Base-by-base conservation (phyloP, 2,888 invertebrate genomes). In the Nemoura dubitans region DNA sequence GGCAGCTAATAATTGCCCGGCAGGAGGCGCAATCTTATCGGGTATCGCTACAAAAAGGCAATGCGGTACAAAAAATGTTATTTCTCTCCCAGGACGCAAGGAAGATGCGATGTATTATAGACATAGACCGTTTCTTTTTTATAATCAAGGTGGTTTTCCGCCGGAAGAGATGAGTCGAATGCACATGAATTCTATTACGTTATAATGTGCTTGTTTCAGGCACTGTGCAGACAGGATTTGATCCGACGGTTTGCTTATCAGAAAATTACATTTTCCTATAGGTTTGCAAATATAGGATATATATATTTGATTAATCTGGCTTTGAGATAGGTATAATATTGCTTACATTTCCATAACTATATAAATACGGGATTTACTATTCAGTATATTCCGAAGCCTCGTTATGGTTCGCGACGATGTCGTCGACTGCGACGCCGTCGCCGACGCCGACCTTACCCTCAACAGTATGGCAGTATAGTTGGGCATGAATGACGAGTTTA, bases 271-370 rank as follows among this genome's bases (percentile, higher is more conserved):
- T 59, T 10, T 59, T 59, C 59, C 14, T 16, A 59, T 59, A 16
- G 59, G 59, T 36, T 36, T 36, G 36, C 36, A 59, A 59, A 14
- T 59, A 59, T 59, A 59, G 59, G 14, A 21, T 16, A 59, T 59
- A 59, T 59, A n/a, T n/a, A n/a, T 59, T 59, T 59, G 59, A 59
- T 59, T 59, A 59, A 59, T 59, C 59, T 59, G 59, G 59, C 59
- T 59, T 21, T 59, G 10, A n/a, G 59, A 21, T 59, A 14, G 59
- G 14, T 59, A 59, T 59, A 59, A 59, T 59, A 59, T 59, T 59
- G 59, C 59, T 59, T 59, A 59, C 59, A 59, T 59, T 59, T 59
- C 59, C 59, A 59, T 59, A 59, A 59, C 59, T 59, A 59, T 10
- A 36, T 59, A 59, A 59, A 59, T 3, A 59, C 59, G 21, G 59